phyloP scores from a whole-genome alignment of 2,113 vertebrate species.

The Glareola pratincola region DNA sequence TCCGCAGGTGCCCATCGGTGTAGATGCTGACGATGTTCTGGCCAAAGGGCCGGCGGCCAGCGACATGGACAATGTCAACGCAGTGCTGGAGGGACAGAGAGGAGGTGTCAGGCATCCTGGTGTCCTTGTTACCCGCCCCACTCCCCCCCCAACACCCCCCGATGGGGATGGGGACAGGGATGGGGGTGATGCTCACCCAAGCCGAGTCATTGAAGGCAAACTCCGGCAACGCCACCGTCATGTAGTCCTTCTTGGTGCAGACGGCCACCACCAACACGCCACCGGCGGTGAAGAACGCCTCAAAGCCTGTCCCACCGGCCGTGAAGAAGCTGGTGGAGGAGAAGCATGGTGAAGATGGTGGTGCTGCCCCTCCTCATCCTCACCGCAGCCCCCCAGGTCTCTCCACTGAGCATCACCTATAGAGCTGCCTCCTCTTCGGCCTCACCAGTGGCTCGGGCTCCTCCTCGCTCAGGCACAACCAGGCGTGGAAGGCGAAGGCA shows the following conservation, averaged over 20 bases:
- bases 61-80: conserved; percentile 84
- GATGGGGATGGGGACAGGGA: background rate
- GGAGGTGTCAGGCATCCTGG: accelerated
- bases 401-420: conserved; percentile 77
- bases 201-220: conserved; percentile 80
- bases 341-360: background rate
- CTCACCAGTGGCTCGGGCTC: background rate
- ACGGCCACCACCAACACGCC: conserved; percentile 94
- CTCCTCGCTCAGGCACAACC: conserved; percentile 87
- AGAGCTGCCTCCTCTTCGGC: conserved; percentile 91
- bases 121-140: accelerated
- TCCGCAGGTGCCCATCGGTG: conserved; percentile 81
- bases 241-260: conserved; percentile 96
- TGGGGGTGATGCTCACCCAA: conserved; percentile 78
- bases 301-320: conserved; percentile 88
- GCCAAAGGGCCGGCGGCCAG: conserved; percentile 89
- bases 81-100: conserved; percentile 79
- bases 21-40: conserved; percentile 91
- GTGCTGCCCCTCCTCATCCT: background rate
- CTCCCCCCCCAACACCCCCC: accelerated
- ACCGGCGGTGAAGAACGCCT: conserved; percentile 90
- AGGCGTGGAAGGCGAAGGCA: conserved; percentile 92
- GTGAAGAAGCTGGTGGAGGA: conserved; percentile 85
- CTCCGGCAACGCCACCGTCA: conserved; percentile 86
- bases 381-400: background rate